Conservation (phyloP, 2,113 vertebrate genomes). For the Nibea albiflora region DNA sequence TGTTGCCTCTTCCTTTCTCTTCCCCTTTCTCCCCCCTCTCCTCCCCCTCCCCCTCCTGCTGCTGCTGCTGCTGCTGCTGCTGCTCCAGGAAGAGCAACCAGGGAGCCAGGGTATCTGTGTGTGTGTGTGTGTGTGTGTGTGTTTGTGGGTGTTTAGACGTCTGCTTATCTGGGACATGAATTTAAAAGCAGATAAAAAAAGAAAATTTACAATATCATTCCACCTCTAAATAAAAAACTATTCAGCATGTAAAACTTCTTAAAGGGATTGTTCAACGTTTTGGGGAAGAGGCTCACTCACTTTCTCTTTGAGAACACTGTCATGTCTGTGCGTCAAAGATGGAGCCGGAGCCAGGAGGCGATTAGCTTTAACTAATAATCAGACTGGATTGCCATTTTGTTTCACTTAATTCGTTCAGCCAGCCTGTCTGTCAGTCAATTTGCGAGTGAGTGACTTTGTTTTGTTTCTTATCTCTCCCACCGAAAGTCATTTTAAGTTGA, state of each 20-base stretch:
- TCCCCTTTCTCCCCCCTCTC: neutral
- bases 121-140: neutral
- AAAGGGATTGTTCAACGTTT: constrained; percentile 1
- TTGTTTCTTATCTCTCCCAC: neutral
- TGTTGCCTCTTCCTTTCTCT: constrained; percentile 47
- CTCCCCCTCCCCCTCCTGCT: constrained; percentile 29
- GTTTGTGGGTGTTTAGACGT: constrained; percentile 13
- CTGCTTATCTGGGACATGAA: constrained; percentile 8
- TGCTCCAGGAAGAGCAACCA: constrained; percentile 69
- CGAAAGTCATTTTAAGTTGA: neutral
- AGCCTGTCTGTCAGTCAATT: neutral
- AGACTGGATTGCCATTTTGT: neutral
- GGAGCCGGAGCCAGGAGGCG: neutral
- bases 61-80: constrained; percentile 52
- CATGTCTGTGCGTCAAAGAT: neutral
- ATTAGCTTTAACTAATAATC: constrained; percentile 4
- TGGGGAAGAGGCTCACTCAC: neutral
- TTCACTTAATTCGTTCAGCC: neutral
- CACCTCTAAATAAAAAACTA: neutral
- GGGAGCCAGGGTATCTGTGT: constrained; percentile 56
- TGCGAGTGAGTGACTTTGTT: too few species aligned
- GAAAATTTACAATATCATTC: neutral
- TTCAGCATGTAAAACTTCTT: constrained; percentile 1
- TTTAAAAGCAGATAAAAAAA: constrained; percentile 32
- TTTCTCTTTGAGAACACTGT: constrained; percentile 9